phyloP scores from a whole-genome alignment of 2,113 vertebrate species.

The Copsychus sechellarum region DNA sequence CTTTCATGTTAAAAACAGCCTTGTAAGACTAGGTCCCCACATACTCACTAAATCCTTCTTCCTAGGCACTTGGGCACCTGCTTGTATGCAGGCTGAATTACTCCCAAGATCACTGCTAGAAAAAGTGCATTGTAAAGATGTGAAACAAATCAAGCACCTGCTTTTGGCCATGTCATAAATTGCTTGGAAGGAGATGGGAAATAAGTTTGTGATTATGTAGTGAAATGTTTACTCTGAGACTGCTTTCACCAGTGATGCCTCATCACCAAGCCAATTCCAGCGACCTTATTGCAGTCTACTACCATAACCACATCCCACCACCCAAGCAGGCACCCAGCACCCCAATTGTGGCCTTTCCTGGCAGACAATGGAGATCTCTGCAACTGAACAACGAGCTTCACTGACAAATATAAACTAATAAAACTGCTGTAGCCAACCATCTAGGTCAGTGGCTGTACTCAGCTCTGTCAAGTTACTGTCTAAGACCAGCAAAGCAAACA shows the following conservation, averaged over 20 bases:
- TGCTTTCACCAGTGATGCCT: background rate
- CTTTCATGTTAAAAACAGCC: background rate
- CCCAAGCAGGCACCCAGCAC: background rate
- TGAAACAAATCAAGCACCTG: background rate
- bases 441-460: background rate
- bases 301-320: background rate
- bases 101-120: background rate
- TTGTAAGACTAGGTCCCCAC: background rate
- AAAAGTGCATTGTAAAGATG: background rate
- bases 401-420: background rate
- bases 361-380: background rate
- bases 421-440: background rate
- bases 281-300: background rate
- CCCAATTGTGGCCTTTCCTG: fast-evolving
- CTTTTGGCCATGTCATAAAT: background rate
- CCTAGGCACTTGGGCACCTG: background rate
- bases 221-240: background rate
- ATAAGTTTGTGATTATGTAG: background rate
- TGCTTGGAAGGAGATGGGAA: background rate
- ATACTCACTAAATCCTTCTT: background rate
- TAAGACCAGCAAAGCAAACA: background rate
- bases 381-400: background rate
- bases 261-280: background rate
- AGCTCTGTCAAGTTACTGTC: background rate
- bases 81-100: background rate